Percentiles rank a stretch among this genome's conserved stretches.
These are phyloP conservation scores for Notamacropus eugenii DNA, from an alignment of 2,797 vertebrate species.

Conservation along the genomic window DNA sequence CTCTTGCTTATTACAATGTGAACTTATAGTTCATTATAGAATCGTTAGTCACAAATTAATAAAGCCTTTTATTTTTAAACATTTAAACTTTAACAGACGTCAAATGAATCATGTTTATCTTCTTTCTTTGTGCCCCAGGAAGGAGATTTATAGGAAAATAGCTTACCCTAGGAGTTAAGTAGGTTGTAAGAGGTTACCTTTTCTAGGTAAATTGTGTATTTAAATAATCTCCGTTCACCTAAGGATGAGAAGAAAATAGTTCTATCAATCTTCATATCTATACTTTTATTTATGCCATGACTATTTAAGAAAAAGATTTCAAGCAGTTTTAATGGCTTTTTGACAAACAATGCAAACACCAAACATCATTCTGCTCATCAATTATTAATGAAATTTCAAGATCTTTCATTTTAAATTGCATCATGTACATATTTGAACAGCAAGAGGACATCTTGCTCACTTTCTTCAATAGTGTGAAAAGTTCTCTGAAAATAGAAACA, in stretches of 20 bases:
- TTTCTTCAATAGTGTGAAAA: not conserved
- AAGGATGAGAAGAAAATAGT: not conserved
- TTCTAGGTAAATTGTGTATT: not conserved
- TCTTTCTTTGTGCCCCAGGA: not conserved
- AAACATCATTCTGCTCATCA: not conserved
- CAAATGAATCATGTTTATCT: not conserved
- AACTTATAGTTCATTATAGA: slow-evolving; percentile 37
- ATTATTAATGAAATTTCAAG: not conserved
- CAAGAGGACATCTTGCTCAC: not conserved
- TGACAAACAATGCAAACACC: not conserved
- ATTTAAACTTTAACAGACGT: not conserved
- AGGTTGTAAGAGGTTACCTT: not conserved
- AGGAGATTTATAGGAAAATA: not conserved
- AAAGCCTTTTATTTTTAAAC: not conserved
- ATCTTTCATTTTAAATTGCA: not conserved
- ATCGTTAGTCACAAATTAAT: not conserved
- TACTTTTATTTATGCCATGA: not conserved
- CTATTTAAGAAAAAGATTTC: not conserved
- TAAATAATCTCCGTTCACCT: not conserved
- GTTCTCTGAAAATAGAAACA: not conserved
- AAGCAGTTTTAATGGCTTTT: not conserved
- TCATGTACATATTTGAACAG: not conserved
- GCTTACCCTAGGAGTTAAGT: not conserved
- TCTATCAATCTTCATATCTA: not conserved
- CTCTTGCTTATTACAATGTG: not conserved